Conservation (phyloP, 2,113 vertebrate genomes). For the Myrmecobius fasciatus region DNA sequence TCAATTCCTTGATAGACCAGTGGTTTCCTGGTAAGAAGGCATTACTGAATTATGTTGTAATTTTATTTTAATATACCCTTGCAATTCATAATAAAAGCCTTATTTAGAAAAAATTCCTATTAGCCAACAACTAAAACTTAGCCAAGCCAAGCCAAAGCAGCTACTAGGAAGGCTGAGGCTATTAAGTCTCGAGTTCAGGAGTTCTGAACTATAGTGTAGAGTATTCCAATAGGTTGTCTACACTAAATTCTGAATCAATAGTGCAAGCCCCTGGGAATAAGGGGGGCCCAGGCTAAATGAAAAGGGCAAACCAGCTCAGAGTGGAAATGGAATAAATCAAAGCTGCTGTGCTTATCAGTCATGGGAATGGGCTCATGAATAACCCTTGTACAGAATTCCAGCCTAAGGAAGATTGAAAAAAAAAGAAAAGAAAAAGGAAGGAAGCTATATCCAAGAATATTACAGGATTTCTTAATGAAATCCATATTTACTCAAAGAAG, state of each 20-base stretch:
- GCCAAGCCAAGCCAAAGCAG: background rate
- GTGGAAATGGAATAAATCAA: background rate
- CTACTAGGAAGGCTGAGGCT: background rate
- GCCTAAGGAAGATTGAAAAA: background rate
- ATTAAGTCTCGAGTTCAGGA: background rate
- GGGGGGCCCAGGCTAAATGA: background rate
- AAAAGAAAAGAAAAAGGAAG: background rate
- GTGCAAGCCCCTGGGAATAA: background rate
- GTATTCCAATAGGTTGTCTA: background rate
- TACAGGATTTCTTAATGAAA: background rate
- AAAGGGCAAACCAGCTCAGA: background rate
- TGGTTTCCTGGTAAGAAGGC: conserved; percentile 96
- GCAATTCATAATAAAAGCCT: background rate
- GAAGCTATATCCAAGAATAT: background rate
- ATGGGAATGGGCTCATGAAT: background rate
- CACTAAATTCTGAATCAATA: background rate
- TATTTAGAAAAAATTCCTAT: background rate
- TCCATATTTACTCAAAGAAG: background rate
- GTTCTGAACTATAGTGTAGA: background rate
- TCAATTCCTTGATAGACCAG: conserved; percentile 96
- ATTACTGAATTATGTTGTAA: background rate
- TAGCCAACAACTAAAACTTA: background rate
- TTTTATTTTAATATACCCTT: background rate
- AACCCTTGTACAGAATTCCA: background rate
- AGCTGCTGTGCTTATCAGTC: background rate